phyloP scores from a whole-genome alignment of 2,888 invertebrate genomes.

The Melitaea athalia region DNA sequence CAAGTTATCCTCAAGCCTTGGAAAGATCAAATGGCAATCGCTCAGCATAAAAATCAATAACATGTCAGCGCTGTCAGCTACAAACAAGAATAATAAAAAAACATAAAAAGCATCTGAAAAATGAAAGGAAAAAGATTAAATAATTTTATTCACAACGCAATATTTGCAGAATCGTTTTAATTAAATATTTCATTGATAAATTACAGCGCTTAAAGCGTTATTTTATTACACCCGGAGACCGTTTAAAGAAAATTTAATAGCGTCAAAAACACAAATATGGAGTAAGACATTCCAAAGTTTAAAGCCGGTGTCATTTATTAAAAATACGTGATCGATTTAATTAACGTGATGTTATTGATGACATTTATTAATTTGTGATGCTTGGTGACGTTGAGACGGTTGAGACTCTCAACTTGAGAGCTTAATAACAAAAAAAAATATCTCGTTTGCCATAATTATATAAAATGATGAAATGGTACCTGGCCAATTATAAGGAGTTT shows the following conservation, averaged over 20 bases:
- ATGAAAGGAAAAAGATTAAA: too few relatives aligned
- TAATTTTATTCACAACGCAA: too few relatives aligned
- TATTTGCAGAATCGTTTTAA: conserved; percentile 1
- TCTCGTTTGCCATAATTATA: conserved; percentile 26
- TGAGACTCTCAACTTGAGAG: too few relatives aligned
- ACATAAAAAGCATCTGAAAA: too few relatives aligned
- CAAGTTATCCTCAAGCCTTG: too few relatives aligned
- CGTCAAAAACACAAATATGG: conserved; percentile 29
- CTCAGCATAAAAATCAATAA: too few relatives aligned
- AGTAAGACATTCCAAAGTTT: conserved; percentile 38
- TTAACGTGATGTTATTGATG: conserved; percentile 37
- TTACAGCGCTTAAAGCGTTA: conserved; percentile 1
- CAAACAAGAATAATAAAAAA: too few relatives aligned
- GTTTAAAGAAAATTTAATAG: not conserved
- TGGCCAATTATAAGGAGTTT: too few relatives aligned
- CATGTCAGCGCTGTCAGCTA: too few relatives aligned
- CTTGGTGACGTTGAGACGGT: conserved; percentile 22
- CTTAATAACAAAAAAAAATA: not conserved
- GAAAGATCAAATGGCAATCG: too few relatives aligned
- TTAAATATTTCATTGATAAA: conserved; percentile 6
- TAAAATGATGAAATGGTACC: conserved; percentile 18
- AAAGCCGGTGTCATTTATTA: conserved; percentile 27
- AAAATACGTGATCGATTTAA: conserved; percentile 30
- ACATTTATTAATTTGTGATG: conserved; percentile 29
- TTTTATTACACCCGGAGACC: not conserved